A percentile compares a stretch with the other conserved stretches of the same genome.
phyloP scores from a whole-genome alignment of 2,888 invertebrate species.

The Drosophila lacicola region DNA sequence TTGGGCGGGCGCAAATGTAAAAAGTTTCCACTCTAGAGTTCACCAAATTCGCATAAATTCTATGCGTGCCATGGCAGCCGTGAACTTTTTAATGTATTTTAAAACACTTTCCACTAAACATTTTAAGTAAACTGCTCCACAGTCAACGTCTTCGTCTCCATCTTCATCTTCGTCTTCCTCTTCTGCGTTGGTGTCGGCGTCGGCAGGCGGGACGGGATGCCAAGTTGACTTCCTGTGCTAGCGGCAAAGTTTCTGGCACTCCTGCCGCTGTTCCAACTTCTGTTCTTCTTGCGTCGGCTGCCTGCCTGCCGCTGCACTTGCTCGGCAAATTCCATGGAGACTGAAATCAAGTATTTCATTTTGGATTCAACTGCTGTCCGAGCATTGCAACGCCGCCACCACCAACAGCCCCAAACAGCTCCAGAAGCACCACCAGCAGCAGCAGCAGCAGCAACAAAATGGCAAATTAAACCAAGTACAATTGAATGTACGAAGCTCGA shows the following conservation, averaged over 20 bases:
- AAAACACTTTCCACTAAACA: conserved; percentile 82
- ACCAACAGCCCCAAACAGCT: conserved; percentile 10
- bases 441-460: conserved; percentile 58
- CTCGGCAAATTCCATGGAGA: conserved; percentile 71
- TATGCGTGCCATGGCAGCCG: conserved; percentile 80
- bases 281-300: conserved; percentile 14
- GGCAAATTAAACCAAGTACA: conserved; percentile 52
- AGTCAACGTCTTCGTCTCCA: conserved; percentile 24
- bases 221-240: conserved; percentile 76
- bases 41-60: conserved; percentile 80
- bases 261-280: conserved; percentile 39
- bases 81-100: conserved; percentile 82
- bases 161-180: conserved; percentile 11
- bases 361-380: conserved; percentile 79
- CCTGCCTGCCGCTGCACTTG: conserved; percentile 51
- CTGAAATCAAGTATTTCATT: conserved; percentile 82
- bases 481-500: not conserved
- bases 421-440: conserved; percentile 7
- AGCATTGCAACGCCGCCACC: conserved; percentile 65
- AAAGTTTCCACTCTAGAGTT: conserved; percentile 78
- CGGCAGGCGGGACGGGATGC: conserved; percentile 44
- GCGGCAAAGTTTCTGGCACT: conserved; percentile 68
- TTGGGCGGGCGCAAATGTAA: conserved; percentile 76
- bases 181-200: conserved; percentile 10
- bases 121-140: conserved; percentile 75